phyloP scores from a whole-genome alignment of 1,140 invertebrate genomes.

The Eubasilissa regina region DNA sequence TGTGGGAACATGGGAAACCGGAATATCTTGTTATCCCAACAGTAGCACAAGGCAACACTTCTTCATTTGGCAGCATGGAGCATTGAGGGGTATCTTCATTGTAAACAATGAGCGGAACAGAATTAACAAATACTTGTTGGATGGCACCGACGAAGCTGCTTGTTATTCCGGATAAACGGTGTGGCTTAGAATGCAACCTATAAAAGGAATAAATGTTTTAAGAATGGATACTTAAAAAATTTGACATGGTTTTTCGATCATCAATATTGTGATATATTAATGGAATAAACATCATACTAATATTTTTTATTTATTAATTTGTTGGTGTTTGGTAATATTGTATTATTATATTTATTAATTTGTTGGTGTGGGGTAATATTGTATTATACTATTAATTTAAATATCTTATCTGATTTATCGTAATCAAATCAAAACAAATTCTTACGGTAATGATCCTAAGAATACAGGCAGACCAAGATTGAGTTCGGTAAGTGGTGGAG shows the following conservation, averaged over 20 bases:
- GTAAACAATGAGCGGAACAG: constrained; percentile 71
- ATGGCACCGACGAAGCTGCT: constrained; percentile 87
- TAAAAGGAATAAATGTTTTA: constrained; percentile 50
- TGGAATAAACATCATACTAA: background rate
- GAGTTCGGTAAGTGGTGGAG: constrained; percentile 84
- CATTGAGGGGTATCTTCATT: constrained; percentile 66
- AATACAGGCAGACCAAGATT: constrained; percentile 89
- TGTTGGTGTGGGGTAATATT: no score
- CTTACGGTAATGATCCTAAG: constrained; percentile 87
- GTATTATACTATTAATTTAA: no score
- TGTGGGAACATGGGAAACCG: constrained; percentile 65
- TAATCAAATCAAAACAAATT: constrained; percentile 45
- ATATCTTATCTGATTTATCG: constrained; percentile 45
- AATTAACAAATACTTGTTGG: constrained; percentile 89
- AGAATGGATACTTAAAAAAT: no score
- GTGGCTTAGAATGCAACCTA: constrained; percentile 80
- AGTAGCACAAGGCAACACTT: constrained; percentile 68
- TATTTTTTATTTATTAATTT: constrained; percentile 16
- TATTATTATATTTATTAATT: no score
- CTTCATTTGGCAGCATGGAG: constrained; percentile 67
- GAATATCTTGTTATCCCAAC: constrained; percentile 68
- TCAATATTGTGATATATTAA: no score
- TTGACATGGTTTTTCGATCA: no score
- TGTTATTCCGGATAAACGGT: constrained; percentile 81
- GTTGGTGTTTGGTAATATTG: no score